phyloP scores from a whole-genome alignment of 1,140 invertebrate genomes.

The Meloidogyne exigua region DNA sequence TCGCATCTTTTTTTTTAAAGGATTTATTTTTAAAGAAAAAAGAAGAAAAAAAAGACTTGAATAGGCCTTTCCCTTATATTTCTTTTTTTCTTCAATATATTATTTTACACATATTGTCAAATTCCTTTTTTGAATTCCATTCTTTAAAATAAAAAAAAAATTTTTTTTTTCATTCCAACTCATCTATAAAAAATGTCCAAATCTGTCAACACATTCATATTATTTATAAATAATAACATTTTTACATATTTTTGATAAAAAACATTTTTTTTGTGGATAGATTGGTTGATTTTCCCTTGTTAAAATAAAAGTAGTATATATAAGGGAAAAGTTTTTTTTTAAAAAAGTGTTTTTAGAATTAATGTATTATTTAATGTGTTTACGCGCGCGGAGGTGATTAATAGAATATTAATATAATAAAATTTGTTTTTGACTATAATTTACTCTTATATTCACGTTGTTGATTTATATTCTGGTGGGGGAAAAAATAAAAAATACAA shows the following conservation, averaged over 20 bases:
- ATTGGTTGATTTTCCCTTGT: not conserved
- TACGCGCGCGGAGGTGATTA: not conserved
- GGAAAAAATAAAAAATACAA: not conserved
- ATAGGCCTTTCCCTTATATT: not conserved
- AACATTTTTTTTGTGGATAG: not conserved
- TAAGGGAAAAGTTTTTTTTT: not conserved
- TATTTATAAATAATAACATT: too few relatives aligned
- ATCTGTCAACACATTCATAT: not conserved
- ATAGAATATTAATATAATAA: slow-evolving; percentile 4
- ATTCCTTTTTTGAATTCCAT: not conserved
- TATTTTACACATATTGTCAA: not conserved
- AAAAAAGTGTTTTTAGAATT: not conserved
- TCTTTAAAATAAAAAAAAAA: not conserved
- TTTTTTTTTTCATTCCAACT: not conserved
- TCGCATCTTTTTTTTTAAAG: not conserved
- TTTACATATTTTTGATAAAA: too few relatives aligned
- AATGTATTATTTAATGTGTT: not conserved
- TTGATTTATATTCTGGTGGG: not conserved
- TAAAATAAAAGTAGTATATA: not conserved
- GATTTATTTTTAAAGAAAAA: not conserved
- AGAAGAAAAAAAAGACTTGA: not conserved
- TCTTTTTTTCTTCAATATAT: not conserved
- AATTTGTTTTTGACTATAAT: not conserved
- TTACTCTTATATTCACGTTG: not conserved
- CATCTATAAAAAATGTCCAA: not conserved